Evolutionary conservation across 1,140 invertebrate species (phyloP).

Genomic region (Dendroctonus valens): DNA sequence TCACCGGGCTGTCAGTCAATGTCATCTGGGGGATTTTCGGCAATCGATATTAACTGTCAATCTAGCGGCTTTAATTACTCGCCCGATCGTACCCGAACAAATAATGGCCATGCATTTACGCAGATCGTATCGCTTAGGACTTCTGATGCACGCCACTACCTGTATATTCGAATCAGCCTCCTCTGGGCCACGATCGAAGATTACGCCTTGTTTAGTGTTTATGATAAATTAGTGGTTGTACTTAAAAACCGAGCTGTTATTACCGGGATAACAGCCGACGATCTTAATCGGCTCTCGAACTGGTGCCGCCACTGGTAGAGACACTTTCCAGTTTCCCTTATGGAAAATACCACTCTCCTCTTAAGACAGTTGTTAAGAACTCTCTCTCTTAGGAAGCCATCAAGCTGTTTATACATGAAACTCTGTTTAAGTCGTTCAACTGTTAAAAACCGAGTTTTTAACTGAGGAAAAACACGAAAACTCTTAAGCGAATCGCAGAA

Average conservation of each 20-base stretch:
- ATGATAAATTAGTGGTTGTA: too few species aligned
- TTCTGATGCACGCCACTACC: conserved; percentile 15
- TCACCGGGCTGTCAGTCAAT: background rate
- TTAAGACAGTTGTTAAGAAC: too few species aligned
- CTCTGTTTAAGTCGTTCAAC: too few species aligned
- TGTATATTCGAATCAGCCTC: conserved; percentile 24
- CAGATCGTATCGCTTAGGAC: conserved; percentile 17
- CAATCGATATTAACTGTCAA: conserved; percentile 33
- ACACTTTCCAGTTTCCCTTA: too few species aligned
- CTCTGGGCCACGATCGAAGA: conserved; percentile 5
- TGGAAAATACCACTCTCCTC: too few species aligned
- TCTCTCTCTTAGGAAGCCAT: too few species aligned
- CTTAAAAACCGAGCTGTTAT: conserved; percentile 7
- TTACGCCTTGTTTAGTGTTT: too few species aligned
- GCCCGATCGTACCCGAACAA: conserved; percentile 32
- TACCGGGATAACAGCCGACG: conserved; percentile 6
- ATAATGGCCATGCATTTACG: conserved; percentile 28
- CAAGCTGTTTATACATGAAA: too few species aligned
- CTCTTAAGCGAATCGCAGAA: too few species aligned
- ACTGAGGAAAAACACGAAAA: too few species aligned
- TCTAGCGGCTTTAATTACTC: conserved; percentile 35
- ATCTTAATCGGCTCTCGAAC: conserved; percentile 2
- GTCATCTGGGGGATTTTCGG: conserved; percentile 16
- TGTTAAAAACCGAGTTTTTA: too few species aligned
- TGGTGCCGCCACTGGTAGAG: too few species aligned